A percentile compares a stretch with the other conserved stretches of the same genome.
These are phyloP conservation scores for Rotaria sp. DNA, from an alignment of 2,888 invertebrate genomes.

Conservation along the genomic window DNA sequence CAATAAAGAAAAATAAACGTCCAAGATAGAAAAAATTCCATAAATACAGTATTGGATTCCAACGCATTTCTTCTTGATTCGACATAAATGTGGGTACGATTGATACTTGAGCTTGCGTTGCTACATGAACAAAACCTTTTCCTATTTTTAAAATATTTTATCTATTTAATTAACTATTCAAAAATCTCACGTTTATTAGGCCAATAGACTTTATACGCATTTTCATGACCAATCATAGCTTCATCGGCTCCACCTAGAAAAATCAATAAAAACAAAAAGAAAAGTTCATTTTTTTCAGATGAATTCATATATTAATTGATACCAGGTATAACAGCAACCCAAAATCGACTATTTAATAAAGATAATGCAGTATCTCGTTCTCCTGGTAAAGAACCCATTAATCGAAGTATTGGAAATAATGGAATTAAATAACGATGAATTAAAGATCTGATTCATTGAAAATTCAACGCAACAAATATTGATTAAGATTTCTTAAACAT, in stretches of 20 bases:
- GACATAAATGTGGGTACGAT: neutral
- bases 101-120: neutral
- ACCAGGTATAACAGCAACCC: neutral
- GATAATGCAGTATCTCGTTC: neutral
- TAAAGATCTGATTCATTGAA: neutral
- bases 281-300: too few species aligned
- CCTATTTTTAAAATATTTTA: neutral
- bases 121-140: neutral
- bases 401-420: neutral
- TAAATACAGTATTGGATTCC: neutral
- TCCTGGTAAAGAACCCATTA: neutral
- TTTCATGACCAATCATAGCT: neutral
- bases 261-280: too few species aligned
- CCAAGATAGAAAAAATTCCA: neutral
- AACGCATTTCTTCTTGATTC: constrained; percentile 14
- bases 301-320: neutral
- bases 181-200: neutral
- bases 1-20: neutral
- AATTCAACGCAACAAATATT: too few species aligned
- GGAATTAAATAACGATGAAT: neutral
- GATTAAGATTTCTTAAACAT: too few species aligned
- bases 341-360: neutral
- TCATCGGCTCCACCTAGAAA: neutral
- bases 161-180: too few species aligned
- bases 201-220: constrained; percentile 2